Percentiles rank a stretch among this genome's conserved stretches.
Evolutionary conservation across 2,888 invertebrate species (phyloP).

Genomic region (Anagyrus pseudococci): DNA sequence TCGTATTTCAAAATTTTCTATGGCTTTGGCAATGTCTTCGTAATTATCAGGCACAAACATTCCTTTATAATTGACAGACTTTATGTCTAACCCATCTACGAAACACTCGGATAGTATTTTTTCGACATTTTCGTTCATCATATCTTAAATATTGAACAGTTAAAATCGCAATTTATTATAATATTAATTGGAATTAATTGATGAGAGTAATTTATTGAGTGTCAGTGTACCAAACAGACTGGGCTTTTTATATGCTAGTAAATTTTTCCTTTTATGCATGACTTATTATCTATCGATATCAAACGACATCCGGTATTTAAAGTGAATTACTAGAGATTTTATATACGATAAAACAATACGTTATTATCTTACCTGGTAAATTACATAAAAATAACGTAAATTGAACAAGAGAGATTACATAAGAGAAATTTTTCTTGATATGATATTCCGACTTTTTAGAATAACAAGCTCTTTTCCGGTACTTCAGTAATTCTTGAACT

Average conservation of each 20-base stretch:
- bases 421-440: too few species aligned
- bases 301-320: too few species aligned
- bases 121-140: neutral
- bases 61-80: neutral
- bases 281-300: too few species aligned
- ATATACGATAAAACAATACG: too few species aligned
- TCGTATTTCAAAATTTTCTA: constrained; percentile 62
- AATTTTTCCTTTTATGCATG: neutral
- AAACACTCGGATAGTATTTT: neutral
- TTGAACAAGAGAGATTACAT: too few species aligned
- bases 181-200: neutral
- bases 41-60: neutral
- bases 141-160: neutral
- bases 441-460: too few species aligned
- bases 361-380: neutral
- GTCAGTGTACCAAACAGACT: neutral
- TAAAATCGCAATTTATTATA: neutral
- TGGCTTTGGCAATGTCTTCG: constrained; percentile 43
- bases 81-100: neutral
- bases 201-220: neutral
- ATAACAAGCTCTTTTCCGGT: too few species aligned
- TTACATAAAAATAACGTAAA: neutral
- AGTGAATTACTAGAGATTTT: too few species aligned
- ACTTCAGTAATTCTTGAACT: neutral
- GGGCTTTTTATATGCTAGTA: neutral